Evolutionary conservation across 2,888 invertebrate species (phyloP), one percentile per base, ranked within the genome.

Genomic region (Agrilus biguttatus): DNA sequence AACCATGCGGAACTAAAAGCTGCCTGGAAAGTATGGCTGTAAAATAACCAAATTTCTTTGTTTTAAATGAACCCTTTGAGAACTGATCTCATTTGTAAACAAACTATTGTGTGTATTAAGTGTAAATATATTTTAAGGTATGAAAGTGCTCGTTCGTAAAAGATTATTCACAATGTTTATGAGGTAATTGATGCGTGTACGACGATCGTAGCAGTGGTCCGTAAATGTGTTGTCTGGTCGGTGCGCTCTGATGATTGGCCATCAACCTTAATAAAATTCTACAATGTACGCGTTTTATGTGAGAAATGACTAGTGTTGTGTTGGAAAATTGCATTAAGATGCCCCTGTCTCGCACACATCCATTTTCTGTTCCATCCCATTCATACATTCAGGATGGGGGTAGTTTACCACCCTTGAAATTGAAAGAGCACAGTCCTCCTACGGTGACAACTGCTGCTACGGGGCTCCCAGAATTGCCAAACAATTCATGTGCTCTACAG

Each of bases 301-400:
- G 50, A 61, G 63, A 62, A 55, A 67, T 67, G 67, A 63, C 63
- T 60, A 66, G 65, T 60, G 65, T 61, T 53, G 63, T 58, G 51
- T 59, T 62, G 51, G 62, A 55, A 41, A 63, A 62, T 55, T 56
- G 60, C 49, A 54, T 57, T 55, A 66, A 66, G 57, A 69, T 69
- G 69, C 66, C 68, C 54, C 59, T 67, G 53, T 70, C 70, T 57
- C 66, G 68, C 56, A 64, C 68, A 50, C 69, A 69, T 59, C 62
- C 67, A 49, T 69, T 68, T 54, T 59, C 62, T 40, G 63, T 63
- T 36, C 53, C 58, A 40, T 57, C 58, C 41, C 67, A 67, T 49
- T 62, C 65, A 46, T 66, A 67, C 49, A 61, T 65, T 36, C 67
- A 66, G 55, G 70, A 70, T 55, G 59, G 61, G 52, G 65, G 66